A percentile compares a stretch with the other conserved stretches of the same genome.
Evolutionary conservation across 2,888 invertebrate genomes (phyloP).

Genomic region (Eulithis prunata): DNA sequence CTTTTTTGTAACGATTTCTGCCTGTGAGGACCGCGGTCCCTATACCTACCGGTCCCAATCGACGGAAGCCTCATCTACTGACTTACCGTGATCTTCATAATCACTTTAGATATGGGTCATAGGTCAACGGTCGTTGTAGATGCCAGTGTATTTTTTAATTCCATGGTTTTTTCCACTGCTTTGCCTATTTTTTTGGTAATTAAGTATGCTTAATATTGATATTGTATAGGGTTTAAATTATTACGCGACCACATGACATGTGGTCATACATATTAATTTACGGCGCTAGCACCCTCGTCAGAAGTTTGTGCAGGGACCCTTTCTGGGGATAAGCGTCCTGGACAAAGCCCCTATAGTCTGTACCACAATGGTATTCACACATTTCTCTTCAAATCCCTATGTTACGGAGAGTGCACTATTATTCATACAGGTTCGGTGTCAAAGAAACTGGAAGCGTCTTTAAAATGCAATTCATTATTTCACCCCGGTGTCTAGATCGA

Average conservation of each 20-base stretch:
- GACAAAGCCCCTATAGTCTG: constrained; percentile 56
- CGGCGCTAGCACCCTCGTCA: constrained; percentile 62
- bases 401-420: constrained; percentile 75
- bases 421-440: constrained; percentile 44
- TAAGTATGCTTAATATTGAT: constrained; percentile 8
- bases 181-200: too few species aligned
- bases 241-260: constrained; percentile 43
- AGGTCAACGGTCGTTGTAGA: too few species aligned
- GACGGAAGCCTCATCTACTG: too few species aligned
- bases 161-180: too few species aligned
- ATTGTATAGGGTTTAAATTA: constrained; percentile 38
- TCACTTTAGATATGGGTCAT: too few species aligned
- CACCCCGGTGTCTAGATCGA: too few species aligned
- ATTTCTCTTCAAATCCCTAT: constrained; percentile 67
- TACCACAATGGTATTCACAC: constrained; percentile 61
- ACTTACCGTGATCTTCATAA: too few species aligned
- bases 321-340: constrained; percentile 57
- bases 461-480: too few species aligned
- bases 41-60: too few species aligned
- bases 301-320: constrained; percentile 46
- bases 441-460: constrained; percentile 48
- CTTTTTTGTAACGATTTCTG: too few species aligned
- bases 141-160: too few species aligned
- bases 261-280: constrained; percentile 57
- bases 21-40: too few species aligned